Conservation (phyloP, 2,113 vertebrate species). For the Saimiri boliviensis region DNA sequence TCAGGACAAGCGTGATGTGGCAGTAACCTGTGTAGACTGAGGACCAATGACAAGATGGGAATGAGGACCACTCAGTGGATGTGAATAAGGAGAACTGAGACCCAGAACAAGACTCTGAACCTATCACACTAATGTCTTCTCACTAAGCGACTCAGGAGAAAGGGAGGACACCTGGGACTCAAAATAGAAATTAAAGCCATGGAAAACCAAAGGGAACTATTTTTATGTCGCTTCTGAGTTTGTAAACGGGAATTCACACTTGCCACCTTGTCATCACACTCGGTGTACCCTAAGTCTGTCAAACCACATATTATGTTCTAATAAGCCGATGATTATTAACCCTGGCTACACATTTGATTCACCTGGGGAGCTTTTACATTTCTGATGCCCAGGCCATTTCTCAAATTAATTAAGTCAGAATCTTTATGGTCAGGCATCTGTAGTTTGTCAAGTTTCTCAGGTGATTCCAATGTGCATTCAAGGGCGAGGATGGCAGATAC, state of each 20-base stretch:
- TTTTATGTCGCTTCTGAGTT: neutral
- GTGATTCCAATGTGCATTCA: neutral
- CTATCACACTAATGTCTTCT: neutral
- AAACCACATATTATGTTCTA: neutral
- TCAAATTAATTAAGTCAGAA: neutral
- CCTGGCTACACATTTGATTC: neutral
- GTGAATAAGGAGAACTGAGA: neutral
- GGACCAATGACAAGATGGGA: neutral
- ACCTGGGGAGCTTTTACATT: neutral
- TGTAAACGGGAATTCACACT: neutral
- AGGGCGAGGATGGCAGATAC: neutral
- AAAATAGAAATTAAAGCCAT: constrained; percentile 10
- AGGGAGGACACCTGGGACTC: neutral
- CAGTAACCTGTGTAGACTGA: neutral
- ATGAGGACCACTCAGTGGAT: neutral
- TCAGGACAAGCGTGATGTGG: neutral
- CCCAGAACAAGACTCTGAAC: neutral
- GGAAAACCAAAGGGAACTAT: neutral
- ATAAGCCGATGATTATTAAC: neutral
- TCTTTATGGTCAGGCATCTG: neutral
- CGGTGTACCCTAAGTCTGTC: neutral
- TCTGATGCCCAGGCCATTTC: neutral
- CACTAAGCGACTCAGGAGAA: neutral
- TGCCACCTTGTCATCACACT: neutral
- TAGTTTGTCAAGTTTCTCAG: neutral